Evolutionary conservation across 2,113 vertebrate species (phyloP).

Genomic region (Upupa epops): DNA sequence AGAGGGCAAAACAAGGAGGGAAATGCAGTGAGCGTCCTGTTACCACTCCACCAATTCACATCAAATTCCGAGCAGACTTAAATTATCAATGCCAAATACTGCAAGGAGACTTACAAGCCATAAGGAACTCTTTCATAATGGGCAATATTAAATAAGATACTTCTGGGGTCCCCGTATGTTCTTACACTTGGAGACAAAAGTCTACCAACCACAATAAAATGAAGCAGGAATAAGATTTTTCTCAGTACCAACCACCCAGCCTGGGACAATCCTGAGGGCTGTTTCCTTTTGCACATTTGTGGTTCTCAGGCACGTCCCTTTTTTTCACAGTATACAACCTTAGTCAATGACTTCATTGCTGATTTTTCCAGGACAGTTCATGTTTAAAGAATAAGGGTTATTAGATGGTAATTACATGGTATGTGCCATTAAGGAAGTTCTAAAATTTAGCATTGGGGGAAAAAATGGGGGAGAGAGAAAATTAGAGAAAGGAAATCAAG

Average conservation of each 20-base stretch:
- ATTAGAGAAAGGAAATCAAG: not conserved
- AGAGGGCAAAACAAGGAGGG: not conserved
- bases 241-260: not conserved
- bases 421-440: not conserved
- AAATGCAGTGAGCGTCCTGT: not conserved
- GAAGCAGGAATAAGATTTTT: not conserved
- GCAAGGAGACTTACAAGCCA: not conserved
- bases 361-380: not conserved
- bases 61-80: conserved; percentile 8
- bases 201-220: not conserved
- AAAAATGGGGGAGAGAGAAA: not conserved
- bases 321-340: not conserved
- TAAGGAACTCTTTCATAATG: not conserved
- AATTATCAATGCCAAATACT: not conserved
- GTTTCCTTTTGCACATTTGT: not conserved
- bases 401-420: not conserved
- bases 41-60: conserved; percentile 1
- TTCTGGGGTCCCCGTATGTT: not conserved
- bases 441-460: not conserved
- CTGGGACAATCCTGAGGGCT: not conserved
- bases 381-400: not conserved
- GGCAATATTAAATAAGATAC: not conserved
- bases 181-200: not conserved
- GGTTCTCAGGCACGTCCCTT: not conserved
- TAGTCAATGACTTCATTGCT: not conserved